Conservation (phyloP, 1,140 invertebrate genomes). For the Procambarus clarkii region DNA sequence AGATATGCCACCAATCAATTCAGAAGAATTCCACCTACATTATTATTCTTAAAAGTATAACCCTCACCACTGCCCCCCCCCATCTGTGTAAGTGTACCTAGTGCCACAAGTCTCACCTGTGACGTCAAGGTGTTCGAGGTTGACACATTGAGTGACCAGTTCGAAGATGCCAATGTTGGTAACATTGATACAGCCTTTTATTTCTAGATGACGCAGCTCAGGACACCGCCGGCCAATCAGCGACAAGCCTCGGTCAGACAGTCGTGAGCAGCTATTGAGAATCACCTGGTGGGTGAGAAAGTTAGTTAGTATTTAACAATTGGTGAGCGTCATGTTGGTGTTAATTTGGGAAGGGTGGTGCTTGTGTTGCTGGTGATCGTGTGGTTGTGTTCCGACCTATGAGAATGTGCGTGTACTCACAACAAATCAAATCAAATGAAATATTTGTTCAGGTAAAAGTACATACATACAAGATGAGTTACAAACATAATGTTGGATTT, state of each 20-base stretch:
- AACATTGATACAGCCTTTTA: conserved; percentile 83
- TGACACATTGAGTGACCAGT: conserved; percentile 81
- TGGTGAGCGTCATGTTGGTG: no score
- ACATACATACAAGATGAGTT: no score
- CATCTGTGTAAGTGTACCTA: not conserved
- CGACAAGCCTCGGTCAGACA: conserved; percentile 85
- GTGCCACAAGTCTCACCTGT: conserved; percentile 79
- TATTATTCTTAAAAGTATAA: no score
- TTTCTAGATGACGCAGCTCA: conserved; percentile 83
- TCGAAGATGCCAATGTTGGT: conserved; percentile 83
- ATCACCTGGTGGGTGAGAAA: conserved; percentile 81
- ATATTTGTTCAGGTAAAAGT: no score
- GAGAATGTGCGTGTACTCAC: no score
- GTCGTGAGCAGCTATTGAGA: conserved; percentile 83
- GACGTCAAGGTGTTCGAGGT: conserved; percentile 85
- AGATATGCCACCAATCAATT: no score
- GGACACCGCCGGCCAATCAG: conserved; percentile 84
- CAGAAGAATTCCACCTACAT: no score
- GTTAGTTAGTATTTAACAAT: not conserved
- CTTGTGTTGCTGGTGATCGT: no score
- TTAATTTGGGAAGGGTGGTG: no score
- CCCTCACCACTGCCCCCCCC: not conserved
- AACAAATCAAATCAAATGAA: no score
- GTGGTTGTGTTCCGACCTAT: no score
- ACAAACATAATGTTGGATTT: no score